Evolutionary conservation across 37 sponge, comb jelly and placozoan species (phyloP).

Genomic region (Crambe crambe): DNA sequence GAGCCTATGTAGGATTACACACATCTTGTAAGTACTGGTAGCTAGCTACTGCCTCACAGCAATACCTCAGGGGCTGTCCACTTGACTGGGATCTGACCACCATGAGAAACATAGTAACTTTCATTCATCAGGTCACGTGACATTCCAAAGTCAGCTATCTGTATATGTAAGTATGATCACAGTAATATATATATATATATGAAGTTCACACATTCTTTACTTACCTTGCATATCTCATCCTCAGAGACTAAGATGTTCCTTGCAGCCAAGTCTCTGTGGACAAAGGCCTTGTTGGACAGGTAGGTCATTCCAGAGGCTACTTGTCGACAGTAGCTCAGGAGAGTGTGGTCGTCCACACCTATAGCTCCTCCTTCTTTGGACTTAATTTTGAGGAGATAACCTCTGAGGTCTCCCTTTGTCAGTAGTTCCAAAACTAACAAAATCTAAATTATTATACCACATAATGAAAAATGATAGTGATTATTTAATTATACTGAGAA

Average conservation of each 20-base stretch:
- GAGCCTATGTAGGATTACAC: too few relatives aligned
- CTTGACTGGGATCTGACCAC: background rate
- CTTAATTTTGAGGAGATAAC: background rate
- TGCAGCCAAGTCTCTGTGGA: slow-evolving; percentile 24
- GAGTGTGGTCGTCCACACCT: background rate
- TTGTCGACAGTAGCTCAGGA: slow-evolving; percentile 12
- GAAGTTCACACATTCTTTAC: background rate
- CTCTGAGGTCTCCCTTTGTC: slow-evolving; percentile 1
- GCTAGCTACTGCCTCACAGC: too few relatives aligned
- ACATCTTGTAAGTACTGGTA: too few relatives aligned
- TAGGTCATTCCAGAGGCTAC: slow-evolving; percentile 19
- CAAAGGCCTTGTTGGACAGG: slow-evolving; percentile 5
- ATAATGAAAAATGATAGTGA: background rate
- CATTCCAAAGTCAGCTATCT: background rate
- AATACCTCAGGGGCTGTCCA: background rate
- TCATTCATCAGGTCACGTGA: background rate
- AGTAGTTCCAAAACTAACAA: slow-evolving; percentile 20
- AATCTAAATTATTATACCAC: background rate
- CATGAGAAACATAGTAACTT: background rate
- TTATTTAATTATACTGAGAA: background rate
- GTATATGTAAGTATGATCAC: background rate
- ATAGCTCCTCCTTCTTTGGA: background rate
- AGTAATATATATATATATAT: too few relatives aligned
- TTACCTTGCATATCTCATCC: slow-evolving; percentile 19
- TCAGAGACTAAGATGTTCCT: slow-evolving; percentile 15